Conservation (phyloP, 30 jellyfish, hydroid and myxozoan species). For the Clytia hemisphaerica region DNA sequence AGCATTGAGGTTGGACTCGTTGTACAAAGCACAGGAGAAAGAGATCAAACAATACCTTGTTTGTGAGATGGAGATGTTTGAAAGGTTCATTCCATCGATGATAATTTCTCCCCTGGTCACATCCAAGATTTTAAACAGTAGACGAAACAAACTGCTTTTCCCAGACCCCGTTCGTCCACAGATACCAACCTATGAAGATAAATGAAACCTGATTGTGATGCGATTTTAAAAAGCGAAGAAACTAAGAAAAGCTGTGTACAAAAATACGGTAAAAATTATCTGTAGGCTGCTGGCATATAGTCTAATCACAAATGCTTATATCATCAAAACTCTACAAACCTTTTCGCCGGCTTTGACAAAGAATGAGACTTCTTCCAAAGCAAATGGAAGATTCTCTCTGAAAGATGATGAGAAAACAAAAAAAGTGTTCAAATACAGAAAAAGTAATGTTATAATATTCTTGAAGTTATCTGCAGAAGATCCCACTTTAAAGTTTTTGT, state of each 20-base stretch:
- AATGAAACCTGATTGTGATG: neutral
- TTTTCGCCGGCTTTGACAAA: slow-evolving; percentile 60
- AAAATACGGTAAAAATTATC: too few relatives aligned
- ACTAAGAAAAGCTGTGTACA: too few relatives aligned
- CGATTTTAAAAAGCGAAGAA: too few relatives aligned
- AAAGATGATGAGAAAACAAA: neutral
- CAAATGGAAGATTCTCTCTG: slow-evolving; percentile 65
- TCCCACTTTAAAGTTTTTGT: too few relatives aligned
- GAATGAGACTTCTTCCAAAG: slow-evolving; percentile 42
- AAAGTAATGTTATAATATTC: too few relatives aligned
- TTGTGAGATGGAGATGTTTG: slow-evolving; percentile 24
- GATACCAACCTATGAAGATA: slow-evolving; percentile 61
- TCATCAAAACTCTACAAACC: slow-evolving; percentile 32
- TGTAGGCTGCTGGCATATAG: too few relatives aligned
- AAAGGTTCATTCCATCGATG: slow-evolving; percentile 58
- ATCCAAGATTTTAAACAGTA: slow-evolving; percentile 60
- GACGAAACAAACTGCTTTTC: slow-evolving; percentile 76
- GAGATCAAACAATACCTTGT: too few relatives aligned
- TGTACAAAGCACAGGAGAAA: too few relatives aligned
- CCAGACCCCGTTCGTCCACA: slow-evolving; percentile 99
- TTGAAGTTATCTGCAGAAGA: too few relatives aligned
- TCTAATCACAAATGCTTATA: too few relatives aligned
- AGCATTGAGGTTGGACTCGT: too few relatives aligned
- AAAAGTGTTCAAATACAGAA: neutral
- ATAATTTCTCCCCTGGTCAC: slow-evolving; percentile 50